A percentile compares a stretch with the other conserved stretches of the same genome.
Conservation (phyloP, 2,797 vertebrate genomes). For the Clarias fuscus region DNA sequence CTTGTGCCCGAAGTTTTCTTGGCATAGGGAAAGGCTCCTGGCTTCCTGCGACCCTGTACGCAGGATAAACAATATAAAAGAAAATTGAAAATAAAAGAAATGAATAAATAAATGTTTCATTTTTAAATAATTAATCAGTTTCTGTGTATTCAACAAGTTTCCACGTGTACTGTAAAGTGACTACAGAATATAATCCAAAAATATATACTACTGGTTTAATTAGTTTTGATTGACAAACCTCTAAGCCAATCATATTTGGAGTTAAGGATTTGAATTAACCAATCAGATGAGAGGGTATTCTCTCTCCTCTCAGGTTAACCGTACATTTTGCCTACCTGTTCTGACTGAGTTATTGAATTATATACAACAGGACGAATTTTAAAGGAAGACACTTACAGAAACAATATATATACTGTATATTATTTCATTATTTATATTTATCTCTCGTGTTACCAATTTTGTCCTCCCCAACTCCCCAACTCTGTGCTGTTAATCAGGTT, state of each 20-base stretch:
- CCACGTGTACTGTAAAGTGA: background rate
- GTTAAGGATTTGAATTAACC: background rate
- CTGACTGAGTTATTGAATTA: background rate
- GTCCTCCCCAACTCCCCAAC: background rate
- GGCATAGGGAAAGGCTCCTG: no score
- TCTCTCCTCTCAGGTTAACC: background rate
- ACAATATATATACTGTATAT: no score
- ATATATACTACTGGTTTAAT: background rate
- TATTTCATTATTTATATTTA: background rate
- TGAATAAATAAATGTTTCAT: background rate
- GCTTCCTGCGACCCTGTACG: no score
- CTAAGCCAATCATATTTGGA: slow-evolving; percentile 26
- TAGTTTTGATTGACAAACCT: background rate
- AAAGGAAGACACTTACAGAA: background rate
- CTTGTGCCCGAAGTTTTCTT: no score
- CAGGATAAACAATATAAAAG: no score
- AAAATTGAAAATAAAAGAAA: background rate
- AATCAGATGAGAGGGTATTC: background rate
- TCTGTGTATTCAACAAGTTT: background rate
- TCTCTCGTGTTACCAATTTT: background rate
- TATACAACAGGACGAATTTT: background rate
- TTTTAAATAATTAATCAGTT: background rate
- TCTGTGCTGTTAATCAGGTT: background rate
- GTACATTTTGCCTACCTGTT: background rate
- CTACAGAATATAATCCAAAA: background rate